These are phyloP conservation scores for Passer domesticus DNA, from an alignment of 2,113 vertebrate genomes.

Conservation along the genomic window DNA sequence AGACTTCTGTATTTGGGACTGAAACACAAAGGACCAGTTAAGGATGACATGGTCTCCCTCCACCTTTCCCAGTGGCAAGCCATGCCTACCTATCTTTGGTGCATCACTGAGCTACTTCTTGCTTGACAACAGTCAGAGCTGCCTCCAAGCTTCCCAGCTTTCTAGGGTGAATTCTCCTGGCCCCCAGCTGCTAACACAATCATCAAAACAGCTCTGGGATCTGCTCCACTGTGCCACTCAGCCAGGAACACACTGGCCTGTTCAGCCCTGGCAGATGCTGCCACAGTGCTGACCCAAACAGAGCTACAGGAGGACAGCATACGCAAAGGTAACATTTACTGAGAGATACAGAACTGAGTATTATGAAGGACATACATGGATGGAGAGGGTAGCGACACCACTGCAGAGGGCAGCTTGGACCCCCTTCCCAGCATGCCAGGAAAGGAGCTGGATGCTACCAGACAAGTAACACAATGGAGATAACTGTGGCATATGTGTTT, in stretches of 20 bases:
- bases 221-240: neutral
- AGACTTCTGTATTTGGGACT: neutral
- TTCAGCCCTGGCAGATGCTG: neutral
- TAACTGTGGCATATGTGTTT: conserved; percentile 80
- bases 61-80: neutral
- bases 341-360: conserved; percentile 79
- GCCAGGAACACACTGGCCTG: neutral
- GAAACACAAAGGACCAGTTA: neutral
- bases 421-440: conserved; percentile 19
- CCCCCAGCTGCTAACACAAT: neutral
- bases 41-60: neutral
- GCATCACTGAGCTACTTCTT: neutral
- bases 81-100: neutral
- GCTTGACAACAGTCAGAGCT: neutral
- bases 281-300: neutral
- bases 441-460: conserved; percentile 56
- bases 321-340: conserved; percentile 79
- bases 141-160: neutral
- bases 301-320: conserved; percentile 41
- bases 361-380: conserved; percentile 78
- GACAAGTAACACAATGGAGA: conserved; percentile 74
- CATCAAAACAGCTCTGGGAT: neutral
- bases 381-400: conserved; percentile 62
- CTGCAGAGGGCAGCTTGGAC: neutral
- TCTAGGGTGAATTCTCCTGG: neutral